These are phyloP conservation scores for Pollenia angustigena DNA, from an alignment of 2,888 invertebrate genomes.

Conservation along the genomic window DNA sequence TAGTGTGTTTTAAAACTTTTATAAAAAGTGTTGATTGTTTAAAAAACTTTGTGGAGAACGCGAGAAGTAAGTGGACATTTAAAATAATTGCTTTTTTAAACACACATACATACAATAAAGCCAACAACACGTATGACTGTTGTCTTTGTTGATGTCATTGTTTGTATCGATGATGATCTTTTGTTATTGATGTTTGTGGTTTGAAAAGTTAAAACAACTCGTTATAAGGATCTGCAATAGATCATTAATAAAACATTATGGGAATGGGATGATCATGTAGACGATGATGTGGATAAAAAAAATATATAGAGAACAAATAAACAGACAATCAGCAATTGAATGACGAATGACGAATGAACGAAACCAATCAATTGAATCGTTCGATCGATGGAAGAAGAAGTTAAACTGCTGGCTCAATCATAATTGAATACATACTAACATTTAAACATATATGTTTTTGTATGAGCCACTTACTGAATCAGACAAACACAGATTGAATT, in stretches of 20 bases:
- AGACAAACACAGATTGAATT: not conserved
- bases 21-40: constrained; percentile 29
- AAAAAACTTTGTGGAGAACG: constrained; percentile 15
- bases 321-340: constrained; percentile 8
- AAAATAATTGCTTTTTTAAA: constrained; percentile 62
- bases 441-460: not conserved
- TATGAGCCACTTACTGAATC: constrained; percentile 21
- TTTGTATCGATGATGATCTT: constrained; percentile 28
- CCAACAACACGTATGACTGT: constrained; percentile 25
- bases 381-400: constrained; percentile 26
- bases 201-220: constrained; percentile 63
- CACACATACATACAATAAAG: constrained; percentile 54
- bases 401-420: constrained; percentile 29
- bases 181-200: constrained; percentile 37
- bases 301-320: constrained; percentile 8
- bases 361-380: constrained; percentile 49
- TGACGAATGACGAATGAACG: constrained; percentile 33
- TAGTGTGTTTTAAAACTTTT: too few species aligned
- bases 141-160: constrained; percentile 14
- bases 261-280: constrained; percentile 72
- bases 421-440: not conserved
- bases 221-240: constrained; percentile 66
- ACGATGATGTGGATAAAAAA: constrained; percentile 68
- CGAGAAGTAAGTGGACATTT: constrained; percentile 3
- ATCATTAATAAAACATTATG: constrained; percentile 78